Percentiles rank a stretch among this genome's conserved stretches.
Conservation (phyloP, 2,113 vertebrate genomes). For the Malurus melanocephalus region DNA sequence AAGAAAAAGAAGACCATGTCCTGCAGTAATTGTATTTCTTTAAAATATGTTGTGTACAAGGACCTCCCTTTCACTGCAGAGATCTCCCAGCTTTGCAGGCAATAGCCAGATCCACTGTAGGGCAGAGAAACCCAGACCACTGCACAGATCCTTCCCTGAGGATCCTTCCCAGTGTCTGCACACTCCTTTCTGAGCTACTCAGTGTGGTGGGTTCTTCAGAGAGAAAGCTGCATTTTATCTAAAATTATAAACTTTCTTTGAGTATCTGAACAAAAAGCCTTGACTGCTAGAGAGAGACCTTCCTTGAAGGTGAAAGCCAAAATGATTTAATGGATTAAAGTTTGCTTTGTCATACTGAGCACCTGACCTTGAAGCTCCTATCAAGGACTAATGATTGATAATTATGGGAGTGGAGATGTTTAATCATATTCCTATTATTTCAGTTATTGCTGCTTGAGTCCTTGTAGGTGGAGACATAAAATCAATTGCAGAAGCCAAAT, state of each 20-base stretch:
- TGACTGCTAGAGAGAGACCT: neutral
- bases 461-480: neutral
- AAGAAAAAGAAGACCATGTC: neutral
- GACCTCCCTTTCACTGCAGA: neutral
- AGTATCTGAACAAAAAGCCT: neutral
- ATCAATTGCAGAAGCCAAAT: neutral
- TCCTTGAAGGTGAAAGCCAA: neutral
- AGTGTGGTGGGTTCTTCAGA: too few species aligned
- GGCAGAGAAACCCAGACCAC: neutral
- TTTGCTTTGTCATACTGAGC: neutral
- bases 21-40: neutral
- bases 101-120: rapidly evolving
- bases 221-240: neutral
- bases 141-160: neutral
- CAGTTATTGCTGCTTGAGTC: neutral
- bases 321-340: neutral
- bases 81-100: neutral
- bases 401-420: neutral
- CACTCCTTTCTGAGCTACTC: too few species aligned
- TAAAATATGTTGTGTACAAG: neutral
- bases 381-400: neutral
- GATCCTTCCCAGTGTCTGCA: too few species aligned
- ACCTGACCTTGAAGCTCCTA: neutral
- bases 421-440: neutral
- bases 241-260: neutral